These are phyloP conservation scores for Peromyscus melanophrys DNA, from an alignment of 2,797 vertebrate genomes.

Conservation along the genomic window DNA sequence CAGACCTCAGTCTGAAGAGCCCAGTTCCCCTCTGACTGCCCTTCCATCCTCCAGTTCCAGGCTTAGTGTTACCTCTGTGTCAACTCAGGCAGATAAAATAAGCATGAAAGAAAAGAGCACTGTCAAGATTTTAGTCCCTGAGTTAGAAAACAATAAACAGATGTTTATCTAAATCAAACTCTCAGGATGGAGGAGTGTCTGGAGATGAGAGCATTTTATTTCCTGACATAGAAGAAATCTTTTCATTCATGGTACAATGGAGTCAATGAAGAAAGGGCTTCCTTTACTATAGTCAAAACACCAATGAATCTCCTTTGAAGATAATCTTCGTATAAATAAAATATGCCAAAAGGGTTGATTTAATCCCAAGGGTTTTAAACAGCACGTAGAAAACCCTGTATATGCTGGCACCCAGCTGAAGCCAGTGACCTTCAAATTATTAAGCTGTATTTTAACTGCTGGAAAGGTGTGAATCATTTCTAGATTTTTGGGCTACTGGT, in stretches of 20 bases:
- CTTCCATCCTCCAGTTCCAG: background rate
- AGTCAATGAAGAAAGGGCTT: constrained; percentile 64
- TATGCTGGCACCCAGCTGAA: constrained; percentile 76
- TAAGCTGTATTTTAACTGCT: constrained; percentile 76
- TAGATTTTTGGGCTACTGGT: constrained; percentile 66
- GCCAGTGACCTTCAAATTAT: constrained; percentile 81
- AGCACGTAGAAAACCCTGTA: constrained; percentile 75
- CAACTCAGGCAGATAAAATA: constrained; percentile 30
- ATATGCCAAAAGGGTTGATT: constrained; percentile 75
- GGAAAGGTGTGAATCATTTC: constrained; percentile 68
- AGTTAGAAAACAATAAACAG: constrained; percentile 51
- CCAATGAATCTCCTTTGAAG: constrained; percentile 79
- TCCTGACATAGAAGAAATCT: constrained; percentile 71
- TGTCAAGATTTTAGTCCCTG: constrained; percentile 38
- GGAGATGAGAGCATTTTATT: constrained; percentile 73
- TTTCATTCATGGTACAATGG: constrained; percentile 81
- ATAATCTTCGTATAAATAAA: constrained; percentile 79
- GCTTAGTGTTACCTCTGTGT: background rate
- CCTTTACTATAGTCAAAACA: constrained; percentile 68
- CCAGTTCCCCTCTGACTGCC: background rate
- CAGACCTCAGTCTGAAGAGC: background rate
- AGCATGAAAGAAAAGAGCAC: constrained; percentile 65
- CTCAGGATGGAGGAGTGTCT: constrained; percentile 33
- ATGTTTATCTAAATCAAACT: constrained; percentile 69
- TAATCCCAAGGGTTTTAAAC: constrained; percentile 76